Evolutionary conservation across 2,797 vertebrate species (phyloP), one percentile per base, ranked within the genome.

Genomic region (Melanotaenia nigrans): DNA sequence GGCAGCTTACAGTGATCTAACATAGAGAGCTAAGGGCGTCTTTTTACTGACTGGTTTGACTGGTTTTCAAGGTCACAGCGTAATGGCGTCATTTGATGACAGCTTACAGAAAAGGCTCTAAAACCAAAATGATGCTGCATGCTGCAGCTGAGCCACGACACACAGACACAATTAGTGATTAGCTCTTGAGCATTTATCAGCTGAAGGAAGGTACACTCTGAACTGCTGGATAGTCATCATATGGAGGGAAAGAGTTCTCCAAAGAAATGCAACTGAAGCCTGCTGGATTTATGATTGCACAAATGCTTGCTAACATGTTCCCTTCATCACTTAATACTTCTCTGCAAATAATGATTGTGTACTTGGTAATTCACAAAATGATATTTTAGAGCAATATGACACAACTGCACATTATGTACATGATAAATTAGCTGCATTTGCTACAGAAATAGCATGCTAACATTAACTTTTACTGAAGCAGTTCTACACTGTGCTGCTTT

Each of bases 61-160:
- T 30, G 22, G 12, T 71, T 71, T 49, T 71, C 13, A n/a, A n/a
- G 33, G 35, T 51, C 33, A 30, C 66, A 59, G 22, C 20, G 38
- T 68, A 30, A 24, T 16, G 24, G 36, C 35, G 60, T 60, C 10
- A 2, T 60, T 36, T 38, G 13, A 5, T 5, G 14, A 25, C 12
- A 53, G 38, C 56, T 49, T 47, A 28, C 28, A 28, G 28, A 28
- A 28, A 28, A 38, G 12, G 16, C 33, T 24, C 33, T 18, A 36
- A 45, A 45, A 47, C 5, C 18, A 18, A 32, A 32, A 45, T 42
- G 38, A 33, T 20, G 1, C 1, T 30, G 10, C 5, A 9, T 2
- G 9, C 22, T 38, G 14, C 16, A 28, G 13, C 12, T 40, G 22
- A 30, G 16, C 13, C 28, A 13, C 35, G 7, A 33, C 49, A 63